These are phyloP conservation scores for Artibeus lituratus DNA, from an alignment of 2,797 vertebrate genomes.

Conservation along the genomic window DNA sequence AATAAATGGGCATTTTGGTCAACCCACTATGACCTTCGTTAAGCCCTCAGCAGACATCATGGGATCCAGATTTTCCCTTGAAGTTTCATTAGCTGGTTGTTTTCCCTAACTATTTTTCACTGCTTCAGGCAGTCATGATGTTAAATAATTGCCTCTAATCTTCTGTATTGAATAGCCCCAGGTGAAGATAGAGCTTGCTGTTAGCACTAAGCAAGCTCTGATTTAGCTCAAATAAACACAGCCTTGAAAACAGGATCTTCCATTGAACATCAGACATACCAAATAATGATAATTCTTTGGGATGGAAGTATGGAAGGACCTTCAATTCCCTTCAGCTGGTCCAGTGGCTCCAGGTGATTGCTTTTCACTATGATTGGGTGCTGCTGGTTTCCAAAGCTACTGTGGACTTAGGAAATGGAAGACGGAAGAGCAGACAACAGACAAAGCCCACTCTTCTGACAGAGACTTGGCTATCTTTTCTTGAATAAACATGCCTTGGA, in stretches of 20 bases:
- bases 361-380: not conserved
- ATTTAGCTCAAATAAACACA: not conserved
- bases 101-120: not conserved
- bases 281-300: not conserved
- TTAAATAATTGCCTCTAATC: not conserved
- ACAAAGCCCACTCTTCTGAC: not conserved
- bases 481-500: not conserved
- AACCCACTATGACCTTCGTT: not conserved
- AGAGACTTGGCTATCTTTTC: not conserved
- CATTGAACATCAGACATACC: not conserved
- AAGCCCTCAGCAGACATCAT: not conserved
- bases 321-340: not conserved
- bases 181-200: not conserved
- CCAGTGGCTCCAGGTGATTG: not conserved
- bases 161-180: not conserved
- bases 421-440: not conserved
- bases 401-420: not conserved
- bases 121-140: not conserved
- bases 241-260: not conserved
- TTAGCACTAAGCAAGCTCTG: not conserved
- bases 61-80: not conserved
- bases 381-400: not conserved
- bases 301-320: not conserved
- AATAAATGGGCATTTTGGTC: not conserved
- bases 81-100: not conserved